phyloP scores from a whole-genome alignment of 2,888 invertebrate genomes.

The Palloptera scutellata region DNA sequence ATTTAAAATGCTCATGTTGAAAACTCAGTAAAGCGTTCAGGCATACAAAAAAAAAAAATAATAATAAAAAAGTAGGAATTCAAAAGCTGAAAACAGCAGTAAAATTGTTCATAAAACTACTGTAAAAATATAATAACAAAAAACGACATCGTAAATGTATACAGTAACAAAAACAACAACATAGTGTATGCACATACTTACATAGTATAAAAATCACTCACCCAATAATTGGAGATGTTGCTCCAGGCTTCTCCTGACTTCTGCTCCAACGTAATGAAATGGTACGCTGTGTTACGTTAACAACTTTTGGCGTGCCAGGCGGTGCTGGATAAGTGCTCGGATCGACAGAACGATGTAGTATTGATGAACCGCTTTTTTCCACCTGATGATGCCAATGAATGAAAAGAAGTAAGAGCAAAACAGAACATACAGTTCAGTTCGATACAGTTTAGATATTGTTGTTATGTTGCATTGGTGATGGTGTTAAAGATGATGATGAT shows the following conservation, averaged over 20 bases:
- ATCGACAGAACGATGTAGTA: conserved; percentile 77
- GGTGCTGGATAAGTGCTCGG: conserved; percentile 76
- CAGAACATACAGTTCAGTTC: background rate
- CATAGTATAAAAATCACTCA: conserved; percentile 46
- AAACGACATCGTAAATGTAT: background rate
- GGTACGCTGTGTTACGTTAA: conserved; percentile 73
- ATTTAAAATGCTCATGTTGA: background rate
- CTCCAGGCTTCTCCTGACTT: conserved; percentile 66
- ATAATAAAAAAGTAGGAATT: background rate
- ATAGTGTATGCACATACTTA: background rate
- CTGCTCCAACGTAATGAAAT: conserved; percentile 72
- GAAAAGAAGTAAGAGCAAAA: background rate
- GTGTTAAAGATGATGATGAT: conserved; percentile 12
- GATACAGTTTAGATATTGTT: background rate
- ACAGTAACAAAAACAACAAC: conserved; percentile 1
- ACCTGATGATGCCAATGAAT: conserved; percentile 49
- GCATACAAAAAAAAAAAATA: conserved; percentile 1
- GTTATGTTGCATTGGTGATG: conserved; percentile 7
- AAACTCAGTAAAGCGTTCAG: conserved; percentile 4
- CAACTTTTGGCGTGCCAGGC: conserved; percentile 75
- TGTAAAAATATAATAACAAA: conserved; percentile 16
- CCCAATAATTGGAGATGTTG: conserved; percentile 63
- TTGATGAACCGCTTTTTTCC: conserved; percentile 64
- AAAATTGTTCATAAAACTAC: background rate
- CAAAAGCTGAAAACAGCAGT: background rate